Evolutionary conservation across 2,113 vertebrate genomes (phyloP).

Genomic region (Raja brachyura): DNA sequence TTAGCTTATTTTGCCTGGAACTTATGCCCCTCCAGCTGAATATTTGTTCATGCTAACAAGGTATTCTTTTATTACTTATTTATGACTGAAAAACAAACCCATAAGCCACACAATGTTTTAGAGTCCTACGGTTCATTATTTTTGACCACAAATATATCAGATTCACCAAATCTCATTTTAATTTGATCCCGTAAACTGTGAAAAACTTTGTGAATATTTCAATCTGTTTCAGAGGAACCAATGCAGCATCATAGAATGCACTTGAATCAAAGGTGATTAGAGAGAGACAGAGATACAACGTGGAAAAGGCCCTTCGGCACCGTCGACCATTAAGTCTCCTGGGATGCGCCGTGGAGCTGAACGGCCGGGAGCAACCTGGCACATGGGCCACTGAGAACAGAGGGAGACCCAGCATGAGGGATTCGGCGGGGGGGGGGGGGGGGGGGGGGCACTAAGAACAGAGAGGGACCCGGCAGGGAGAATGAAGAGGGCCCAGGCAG

Average conservation of each 20-base stretch:
- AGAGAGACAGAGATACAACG: too few relatives aligned
- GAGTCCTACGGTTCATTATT: background rate
- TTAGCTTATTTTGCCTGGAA: background rate
- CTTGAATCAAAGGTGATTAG: background rate
- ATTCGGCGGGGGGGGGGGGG: too few relatives aligned
- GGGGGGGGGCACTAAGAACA: too few relatives aligned
- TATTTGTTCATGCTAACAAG: background rate
- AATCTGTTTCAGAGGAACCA: background rate
- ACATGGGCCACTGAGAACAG: too few relatives aligned
- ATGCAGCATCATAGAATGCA: background rate
- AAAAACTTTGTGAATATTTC: background rate
- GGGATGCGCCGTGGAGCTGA: too few relatives aligned
- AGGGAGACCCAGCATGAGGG: too few relatives aligned
- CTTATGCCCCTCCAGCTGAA: background rate
- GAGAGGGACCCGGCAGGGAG: too few relatives aligned
- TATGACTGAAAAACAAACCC: constrained; percentile 4
- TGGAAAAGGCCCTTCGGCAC: too few relatives aligned
- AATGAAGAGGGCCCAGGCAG: too few relatives aligned
- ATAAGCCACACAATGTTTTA: background rate
- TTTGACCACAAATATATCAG: background rate
- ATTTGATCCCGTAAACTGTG: background rate
- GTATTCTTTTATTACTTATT: background rate
- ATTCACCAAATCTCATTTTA: background rate
- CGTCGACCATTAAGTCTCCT: too few relatives aligned
- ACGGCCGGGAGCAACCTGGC: too few relatives aligned